Base-by-base conservation (phyloP, 2,113 vertebrate species). In the Anhinga anhinga region DNA sequence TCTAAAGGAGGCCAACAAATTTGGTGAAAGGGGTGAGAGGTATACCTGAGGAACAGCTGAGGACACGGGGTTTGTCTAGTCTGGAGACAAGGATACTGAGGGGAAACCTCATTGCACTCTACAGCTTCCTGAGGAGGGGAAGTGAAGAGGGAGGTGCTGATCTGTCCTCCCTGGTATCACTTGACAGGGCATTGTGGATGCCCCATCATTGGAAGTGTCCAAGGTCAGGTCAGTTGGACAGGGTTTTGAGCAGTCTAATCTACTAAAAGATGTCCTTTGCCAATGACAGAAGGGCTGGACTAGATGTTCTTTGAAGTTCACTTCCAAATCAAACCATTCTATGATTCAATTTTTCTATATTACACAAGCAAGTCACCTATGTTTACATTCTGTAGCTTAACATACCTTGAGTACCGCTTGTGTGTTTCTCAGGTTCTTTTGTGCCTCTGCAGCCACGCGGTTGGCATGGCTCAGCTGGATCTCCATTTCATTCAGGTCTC, bases 401-500 rank as follows among this genome's bases (percentile, higher is more conserved):
- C 11, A 23, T 95, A 98, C 98, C 98, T 98, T 99, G 5, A 98
- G 95, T 26, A 98, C 95, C 22, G 34, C 98, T 34, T 98, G 98
- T 61, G 98, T 98, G 38, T 98, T 99, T 86, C 99, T 99, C 97
- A 99, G 23, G 17, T 98, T 99, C 89, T 97, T 99, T 21, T 99
- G 98, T 50, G 98, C 97, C 81, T 99, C 98, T 0, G 98, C 97
- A 1, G 98, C 98, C 96, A 97, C 42, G 6, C 98, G 98, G 44
- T 98, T 99, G 74, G 98, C 97, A 2, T 99, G 98, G 86, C 97
- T 98, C 88, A 99, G 97, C 88, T 99, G 98, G 78, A 99, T 97
- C 97, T 99, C 98, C 49, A 99, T 98, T 89, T 99, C 98, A 1
- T 99, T 99, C 61, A 99, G 96, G 74, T 99, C 98, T n/a, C 98